These are phyloP conservation scores for Halictus quadricinctus DNA, from an alignment of 2,888 invertebrate species.

Conservation along the genomic window DNA sequence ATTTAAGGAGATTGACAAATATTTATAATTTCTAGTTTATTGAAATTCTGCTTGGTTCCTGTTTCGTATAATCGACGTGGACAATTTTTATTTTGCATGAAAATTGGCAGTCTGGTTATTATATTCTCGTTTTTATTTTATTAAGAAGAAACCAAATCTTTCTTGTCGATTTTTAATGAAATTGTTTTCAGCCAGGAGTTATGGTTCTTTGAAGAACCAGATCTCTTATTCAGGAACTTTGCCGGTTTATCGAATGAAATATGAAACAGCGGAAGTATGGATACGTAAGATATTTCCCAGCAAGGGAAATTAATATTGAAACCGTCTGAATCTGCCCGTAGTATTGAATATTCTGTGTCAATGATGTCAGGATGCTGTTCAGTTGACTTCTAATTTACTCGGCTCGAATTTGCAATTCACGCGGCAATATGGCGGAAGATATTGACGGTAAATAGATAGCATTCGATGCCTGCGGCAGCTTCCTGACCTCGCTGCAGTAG, in stretches of 20 bases:
- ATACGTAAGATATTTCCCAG: neutral
- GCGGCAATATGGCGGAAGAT: conserved; percentile 13
- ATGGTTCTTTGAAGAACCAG: no score
- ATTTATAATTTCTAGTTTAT: no score
- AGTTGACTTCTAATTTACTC: conserved; percentile 16
- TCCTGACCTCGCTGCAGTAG: conserved; percentile 30
- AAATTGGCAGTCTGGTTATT: no score
- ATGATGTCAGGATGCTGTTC: neutral
- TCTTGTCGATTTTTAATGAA: neutral
- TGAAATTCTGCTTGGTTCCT: no score
- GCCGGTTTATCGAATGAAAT: neutral
- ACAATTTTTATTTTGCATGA: no score
- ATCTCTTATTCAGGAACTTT: neutral
- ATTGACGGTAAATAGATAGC: conserved; percentile 26
- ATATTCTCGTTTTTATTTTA: no score
- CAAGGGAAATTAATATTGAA: neutral
- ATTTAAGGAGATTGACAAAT: no score
- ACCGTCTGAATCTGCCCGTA: neutral
- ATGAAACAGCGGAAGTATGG: no score
- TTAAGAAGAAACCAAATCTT: no score
- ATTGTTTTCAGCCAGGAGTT: neutral
- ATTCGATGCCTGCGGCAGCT: conserved; percentile 31
- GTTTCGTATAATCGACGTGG: no score
- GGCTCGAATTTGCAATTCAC: conserved; percentile 22
- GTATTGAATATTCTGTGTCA: neutral